Conservation (phyloP, 2,113 vertebrate species). For the Melanerpes formicivorus region DNA sequence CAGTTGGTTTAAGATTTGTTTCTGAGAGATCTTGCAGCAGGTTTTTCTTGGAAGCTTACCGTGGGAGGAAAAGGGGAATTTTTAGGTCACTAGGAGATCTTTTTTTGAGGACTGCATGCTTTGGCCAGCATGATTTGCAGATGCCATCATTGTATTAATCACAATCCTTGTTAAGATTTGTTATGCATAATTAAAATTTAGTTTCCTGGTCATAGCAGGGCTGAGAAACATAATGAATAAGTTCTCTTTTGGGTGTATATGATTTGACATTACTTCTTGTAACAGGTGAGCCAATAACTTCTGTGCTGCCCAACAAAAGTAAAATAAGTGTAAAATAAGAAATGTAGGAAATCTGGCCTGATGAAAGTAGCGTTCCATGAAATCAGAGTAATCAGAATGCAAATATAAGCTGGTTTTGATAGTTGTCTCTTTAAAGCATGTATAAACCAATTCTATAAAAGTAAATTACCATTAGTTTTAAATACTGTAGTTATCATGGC, state of each 20-base stretch:
- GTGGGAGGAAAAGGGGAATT: neutral
- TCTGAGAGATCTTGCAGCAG: neutral
- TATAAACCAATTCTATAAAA: neutral
- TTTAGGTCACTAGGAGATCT: neutral
- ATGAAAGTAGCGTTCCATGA: neutral
- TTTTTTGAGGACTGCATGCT: neutral
- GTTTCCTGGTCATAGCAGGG: neutral
- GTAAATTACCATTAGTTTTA: neutral
- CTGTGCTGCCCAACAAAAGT: neutral
- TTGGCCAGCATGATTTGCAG: neutral
- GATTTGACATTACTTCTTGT: neutral
- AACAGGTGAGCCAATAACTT: neutral
- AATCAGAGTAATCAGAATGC: neutral
- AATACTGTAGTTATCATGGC: neutral
- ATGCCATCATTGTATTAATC: neutral
- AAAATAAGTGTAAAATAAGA: neutral
- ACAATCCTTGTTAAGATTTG: neutral
- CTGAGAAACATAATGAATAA: neutral
- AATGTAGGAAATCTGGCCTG: neutral
- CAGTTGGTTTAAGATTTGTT: neutral
- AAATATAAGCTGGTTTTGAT: neutral
- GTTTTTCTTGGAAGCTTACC: neutral
- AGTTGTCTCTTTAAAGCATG: neutral
- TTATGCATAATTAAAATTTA: neutral
- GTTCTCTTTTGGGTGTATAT: neutral